phyloP scores from a whole-genome alignment of 2,888 invertebrate species.

The Mythimna lalbum region DNA sequence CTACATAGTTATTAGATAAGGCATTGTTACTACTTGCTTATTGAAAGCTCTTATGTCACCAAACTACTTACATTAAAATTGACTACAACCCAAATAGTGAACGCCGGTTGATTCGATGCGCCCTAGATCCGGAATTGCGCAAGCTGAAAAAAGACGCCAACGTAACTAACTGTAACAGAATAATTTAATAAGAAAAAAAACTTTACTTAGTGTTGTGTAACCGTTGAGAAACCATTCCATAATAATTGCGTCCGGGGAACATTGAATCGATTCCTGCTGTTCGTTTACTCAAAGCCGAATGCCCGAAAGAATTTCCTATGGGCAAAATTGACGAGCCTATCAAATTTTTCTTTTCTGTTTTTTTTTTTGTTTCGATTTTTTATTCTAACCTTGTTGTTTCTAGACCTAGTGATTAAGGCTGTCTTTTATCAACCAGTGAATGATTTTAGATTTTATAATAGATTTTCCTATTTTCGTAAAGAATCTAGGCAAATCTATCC shows the following conservation, averaged over 20 bases:
- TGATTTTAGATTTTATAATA: background rate
- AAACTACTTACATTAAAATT: constrained; percentile 64
- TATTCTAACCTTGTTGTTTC: background rate
- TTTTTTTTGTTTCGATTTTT: background rate
- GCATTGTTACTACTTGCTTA: constrained; percentile 34
- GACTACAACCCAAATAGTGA: constrained; percentile 69
- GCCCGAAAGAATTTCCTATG: background rate
- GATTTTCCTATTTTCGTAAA: background rate
- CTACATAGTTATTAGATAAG: constrained; percentile 34
- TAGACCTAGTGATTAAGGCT: background rate
- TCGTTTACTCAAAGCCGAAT: too few species aligned
- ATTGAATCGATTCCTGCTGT: background rate
- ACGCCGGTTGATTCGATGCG: constrained; percentile 72
- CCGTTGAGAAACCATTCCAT: constrained; percentile 52
- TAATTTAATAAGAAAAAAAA: constrained; percentile 68
- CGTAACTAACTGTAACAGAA: constrained; percentile 75
- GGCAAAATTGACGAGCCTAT: background rate
- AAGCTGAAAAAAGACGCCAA: constrained; percentile 70
- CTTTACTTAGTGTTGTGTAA: constrained; percentile 67
- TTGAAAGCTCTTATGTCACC: constrained; percentile 71
- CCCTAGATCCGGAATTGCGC: constrained; percentile 80
- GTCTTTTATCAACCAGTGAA: background rate
- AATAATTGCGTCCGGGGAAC: constrained; percentile 28
- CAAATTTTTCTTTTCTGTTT: too few species aligned
- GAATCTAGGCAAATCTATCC: background rate